Conservation (phyloP, 2,888 invertebrate genomes). For the Octonoba sinensis region DNA sequence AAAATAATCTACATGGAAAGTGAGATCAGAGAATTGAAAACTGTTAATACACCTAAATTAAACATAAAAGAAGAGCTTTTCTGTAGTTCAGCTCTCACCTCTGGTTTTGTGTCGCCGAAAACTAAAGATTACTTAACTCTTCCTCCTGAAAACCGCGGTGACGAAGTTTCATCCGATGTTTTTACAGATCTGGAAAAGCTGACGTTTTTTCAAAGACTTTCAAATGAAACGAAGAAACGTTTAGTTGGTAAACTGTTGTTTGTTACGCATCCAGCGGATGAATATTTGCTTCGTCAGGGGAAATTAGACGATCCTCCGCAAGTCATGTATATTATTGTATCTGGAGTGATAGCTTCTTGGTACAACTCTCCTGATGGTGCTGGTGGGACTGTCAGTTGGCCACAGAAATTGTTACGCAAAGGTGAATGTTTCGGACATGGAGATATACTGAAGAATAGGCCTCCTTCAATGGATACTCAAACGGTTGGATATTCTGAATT, state of each 20-base stretch:
- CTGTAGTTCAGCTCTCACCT: background rate
- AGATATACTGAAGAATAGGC: constrained; percentile 13
- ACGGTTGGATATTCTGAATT: constrained; percentile 33
- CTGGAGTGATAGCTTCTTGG: constrained; percentile 22
- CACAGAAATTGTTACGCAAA: constrained; percentile 10
- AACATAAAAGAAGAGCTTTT: constrained; percentile 15
- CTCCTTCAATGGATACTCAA: constrained; percentile 6
- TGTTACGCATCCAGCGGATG: background rate
- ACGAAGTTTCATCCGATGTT: background rate
- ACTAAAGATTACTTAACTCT: constrained; percentile 30
- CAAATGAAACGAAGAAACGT: constrained; percentile 7
- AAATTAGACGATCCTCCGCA: background rate
- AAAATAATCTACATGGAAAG: no score
- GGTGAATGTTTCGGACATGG: constrained; percentile 38
- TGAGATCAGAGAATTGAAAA: no score
- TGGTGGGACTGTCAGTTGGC: constrained; percentile 3
- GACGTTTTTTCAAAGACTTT: constrained; percentile 30
- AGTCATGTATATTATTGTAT: constrained; percentile 21
- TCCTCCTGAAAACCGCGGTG: background rate
- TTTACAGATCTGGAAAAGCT: constrained; percentile 32
- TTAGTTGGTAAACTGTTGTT: constrained; percentile 17
- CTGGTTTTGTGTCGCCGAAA: constrained; percentile 16
- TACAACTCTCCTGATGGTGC: background rate
- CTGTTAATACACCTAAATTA: background rate
- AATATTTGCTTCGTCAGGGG: constrained; percentile 17